A percentile compares a stretch with the other conserved stretches of the same genome.
phyloP scores from a whole-genome alignment of 1,140 invertebrate species.

The Adoxophyes honmai region DNA sequence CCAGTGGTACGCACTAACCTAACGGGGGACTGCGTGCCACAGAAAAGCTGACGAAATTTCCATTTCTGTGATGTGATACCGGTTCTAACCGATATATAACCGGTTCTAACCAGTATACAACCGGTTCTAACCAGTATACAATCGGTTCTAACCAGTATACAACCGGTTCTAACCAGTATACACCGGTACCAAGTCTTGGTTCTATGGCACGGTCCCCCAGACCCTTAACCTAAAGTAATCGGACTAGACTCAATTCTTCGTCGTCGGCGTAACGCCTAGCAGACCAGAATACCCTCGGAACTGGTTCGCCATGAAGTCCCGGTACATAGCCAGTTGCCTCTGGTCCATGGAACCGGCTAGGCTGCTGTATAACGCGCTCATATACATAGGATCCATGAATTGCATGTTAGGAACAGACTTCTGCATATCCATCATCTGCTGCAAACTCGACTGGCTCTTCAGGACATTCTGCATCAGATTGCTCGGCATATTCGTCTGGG shows the following conservation, averaged over 20 bases:
- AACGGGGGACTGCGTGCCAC: no score
- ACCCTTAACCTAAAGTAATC: no score
- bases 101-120: no score
- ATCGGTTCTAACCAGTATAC: no score
- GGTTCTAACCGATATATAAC: no score
- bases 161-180: no score
- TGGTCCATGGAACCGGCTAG: slow-evolving; percentile 55
- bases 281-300: slow-evolving; percentile 48
- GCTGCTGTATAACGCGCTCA: slow-evolving; percentile 60
- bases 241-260: slow-evolving; percentile 60
- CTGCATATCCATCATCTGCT: slow-evolving; percentile 50
- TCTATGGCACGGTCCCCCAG: no score
- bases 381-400: slow-evolving; percentile 62
- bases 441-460: slow-evolving; percentile 37
- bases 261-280: slow-evolving; percentile 52
- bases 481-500: slow-evolving; percentile 28
- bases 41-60: no score
- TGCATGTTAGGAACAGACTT: slow-evolving; percentile 38
- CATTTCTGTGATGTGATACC: no score
- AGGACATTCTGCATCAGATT: slow-evolving; percentile 31
- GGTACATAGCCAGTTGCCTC: slow-evolving; percentile 50
- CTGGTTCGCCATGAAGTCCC: slow-evolving; percentile 51
- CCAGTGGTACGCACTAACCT: no score
- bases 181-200: no score
- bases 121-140: no score